phyloP scores from a whole-genome alignment of 2,113 vertebrate genomes.

The Mus musculus region GRCm39 chr3:34368501-34369000 shows the following conservation, averaged over 20 bases:
- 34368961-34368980: conserved; percentile 44
- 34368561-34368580: conserved; percentile 92
- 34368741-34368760: conserved; percentile 88
- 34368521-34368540: conserved; percentile 93
- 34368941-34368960: conserved; percentile 52
- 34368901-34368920: background rate
- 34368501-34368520: conserved; percentile 95
- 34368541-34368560: conserved; percentile 96
- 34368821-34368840: background rate
- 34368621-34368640: conserved; percentile 97
- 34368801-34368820: background rate
- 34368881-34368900: conserved; percentile 69
- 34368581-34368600: conserved; percentile 95
- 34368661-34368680: conserved; percentile 92
- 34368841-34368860: conserved; percentile 22
- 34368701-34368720: conserved; percentile 90
- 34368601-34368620: conserved; percentile 98
- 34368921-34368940: conserved; percentile 19
- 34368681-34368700: conserved; percentile 91
- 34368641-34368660: conserved; percentile 95
- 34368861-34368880: conserved; percentile 64
- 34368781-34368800: conserved; percentile 56
- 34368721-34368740: conserved; percentile 88
- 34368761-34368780: conserved; percentile 58
- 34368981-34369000: conserved; percentile 7